Evolutionary conservation across 1,140 invertebrate species (phyloP).

Genomic region (Drosophila setifemur): DNA sequence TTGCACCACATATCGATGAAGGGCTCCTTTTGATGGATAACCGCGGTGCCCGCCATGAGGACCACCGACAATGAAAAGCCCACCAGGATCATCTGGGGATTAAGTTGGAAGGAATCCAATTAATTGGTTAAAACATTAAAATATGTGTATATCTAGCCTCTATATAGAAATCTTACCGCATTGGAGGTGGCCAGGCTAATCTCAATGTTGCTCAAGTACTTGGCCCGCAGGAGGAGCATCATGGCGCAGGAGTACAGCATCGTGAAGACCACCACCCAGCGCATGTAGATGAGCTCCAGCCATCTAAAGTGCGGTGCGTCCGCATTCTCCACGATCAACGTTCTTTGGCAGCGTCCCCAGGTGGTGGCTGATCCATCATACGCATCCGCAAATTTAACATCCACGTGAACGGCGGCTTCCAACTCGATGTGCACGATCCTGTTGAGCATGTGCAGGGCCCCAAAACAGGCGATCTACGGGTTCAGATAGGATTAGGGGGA

Average conservation of each 20-base stretch:
- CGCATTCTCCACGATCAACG: slow-evolving; percentile 15
- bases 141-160: not conserved
- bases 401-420: not conserved
- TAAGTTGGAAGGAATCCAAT: not conserved
- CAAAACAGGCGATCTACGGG: slow-evolving; percentile 52
- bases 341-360: slow-evolving; percentile 12
- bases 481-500: not conserved
- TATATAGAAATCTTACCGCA: slow-evolving; percentile 18
- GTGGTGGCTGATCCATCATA: too few species aligned
- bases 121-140: not conserved
- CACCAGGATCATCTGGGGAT: slow-evolving; percentile 47
- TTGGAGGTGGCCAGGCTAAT: slow-evolving; percentile 47
- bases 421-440: slow-evolving; percentile 35
- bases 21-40: slow-evolving; percentile 35
- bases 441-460: slow-evolving; percentile 47
- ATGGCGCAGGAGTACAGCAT: slow-evolving; percentile 43
- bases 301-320: slow-evolving; percentile 24
- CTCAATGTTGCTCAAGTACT: slow-evolving; percentile 44
- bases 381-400: not conserved
- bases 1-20: slow-evolving; percentile 51
- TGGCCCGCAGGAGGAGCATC: slow-evolving; percentile 42
- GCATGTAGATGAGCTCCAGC: slow-evolving; percentile 50
- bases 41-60: slow-evolving; percentile 20
- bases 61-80: slow-evolving; percentile 28
- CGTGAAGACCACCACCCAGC: slow-evolving; percentile 51